Conservation (phyloP, 2,888 invertebrate genomes). For the Papilio demoleus region DNA sequence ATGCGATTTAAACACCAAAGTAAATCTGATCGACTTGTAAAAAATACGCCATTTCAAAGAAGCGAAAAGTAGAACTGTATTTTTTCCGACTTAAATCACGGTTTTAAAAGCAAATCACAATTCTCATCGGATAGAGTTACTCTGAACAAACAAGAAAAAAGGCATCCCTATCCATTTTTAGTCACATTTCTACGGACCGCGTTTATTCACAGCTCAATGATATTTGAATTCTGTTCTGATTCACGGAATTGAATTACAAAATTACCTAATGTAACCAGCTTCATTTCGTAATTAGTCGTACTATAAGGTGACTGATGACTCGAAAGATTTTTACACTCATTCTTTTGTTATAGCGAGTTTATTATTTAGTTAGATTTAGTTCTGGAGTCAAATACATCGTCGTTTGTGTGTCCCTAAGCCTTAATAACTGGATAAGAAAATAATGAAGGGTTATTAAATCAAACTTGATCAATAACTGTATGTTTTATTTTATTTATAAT, state of each 20-base stretch:
- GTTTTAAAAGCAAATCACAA: conserved; percentile 59
- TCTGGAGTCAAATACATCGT: not conserved
- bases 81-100: conserved; percentile 50
- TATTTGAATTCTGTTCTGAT: conserved; percentile 66
- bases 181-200: conserved; percentile 66
- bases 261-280: conserved; percentile 54
- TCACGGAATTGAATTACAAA: conserved; percentile 60
- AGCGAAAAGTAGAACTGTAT: conserved; percentile 46
- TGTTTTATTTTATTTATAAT: too few species aligned
- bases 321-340: not conserved
- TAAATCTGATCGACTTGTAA: not conserved
- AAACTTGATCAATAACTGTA: too few species aligned
- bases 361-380: not conserved
- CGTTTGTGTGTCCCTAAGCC: not conserved
- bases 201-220: conserved; percentile 66
- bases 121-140: conserved; percentile 57
- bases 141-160: conserved; percentile 64
- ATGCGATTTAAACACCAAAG: not conserved
- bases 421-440: not conserved
- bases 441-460: not conserved
- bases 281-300: conserved; percentile 46
- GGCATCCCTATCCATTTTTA: conserved; percentile 67
- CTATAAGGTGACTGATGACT: not conserved
- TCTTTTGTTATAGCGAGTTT: not conserved
- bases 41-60: conserved; percentile 35